A percentile compares a stretch with the other conserved stretches of the same genome.
Conservation (phyloP, 2,113 vertebrate genomes). For the Percina caprodes region DNA sequence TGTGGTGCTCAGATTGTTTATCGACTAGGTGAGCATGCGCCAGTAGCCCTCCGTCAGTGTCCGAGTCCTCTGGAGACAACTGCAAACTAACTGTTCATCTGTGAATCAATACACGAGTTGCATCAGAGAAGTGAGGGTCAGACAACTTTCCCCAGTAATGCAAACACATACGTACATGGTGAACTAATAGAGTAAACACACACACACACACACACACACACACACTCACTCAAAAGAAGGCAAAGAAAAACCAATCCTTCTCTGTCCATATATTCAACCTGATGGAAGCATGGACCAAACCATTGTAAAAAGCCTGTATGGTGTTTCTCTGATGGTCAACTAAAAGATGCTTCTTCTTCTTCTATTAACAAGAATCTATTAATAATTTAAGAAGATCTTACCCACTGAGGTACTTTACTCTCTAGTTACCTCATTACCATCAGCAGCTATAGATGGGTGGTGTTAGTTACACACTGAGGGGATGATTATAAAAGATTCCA, state of each 20-base stretch:
- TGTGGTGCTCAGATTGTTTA: slow-evolving; percentile 82
- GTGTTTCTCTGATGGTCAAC: slow-evolving; percentile 14
- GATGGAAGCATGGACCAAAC: slow-evolving; percentile 63
- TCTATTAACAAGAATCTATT: too few species aligned
- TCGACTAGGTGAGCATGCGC: slow-evolving; percentile 68
- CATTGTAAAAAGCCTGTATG: slow-evolving; percentile 37
- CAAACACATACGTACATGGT: slow-evolving; percentile 31
- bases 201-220: background rate
- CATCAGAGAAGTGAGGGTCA: slow-evolving; percentile 47
- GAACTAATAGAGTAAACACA: slow-evolving; percentile 4
- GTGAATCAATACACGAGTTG: slow-evolving; percentile 56
- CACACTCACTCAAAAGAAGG: slow-evolving; percentile 23
- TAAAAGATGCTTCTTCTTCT: background rate
- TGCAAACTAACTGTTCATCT: slow-evolving; percentile 48
- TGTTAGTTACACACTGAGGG: slow-evolving; percentile 46
- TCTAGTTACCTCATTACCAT: slow-evolving; percentile 45
- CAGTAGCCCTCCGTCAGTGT: slow-evolving; percentile 48
- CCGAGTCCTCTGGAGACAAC: slow-evolving; percentile 59
- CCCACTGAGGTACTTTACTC: background rate
- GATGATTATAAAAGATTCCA: slow-evolving; percentile 58
- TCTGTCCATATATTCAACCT: slow-evolving; percentile 22
- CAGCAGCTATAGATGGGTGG: slow-evolving; percentile 36
- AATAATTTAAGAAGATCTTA: background rate
- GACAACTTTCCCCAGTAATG: slow-evolving; percentile 40
- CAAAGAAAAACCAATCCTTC: slow-evolving; percentile 14